Evolutionary conservation across 2,113 vertebrate genomes (phyloP), one percentile per base, ranked within the genome.

Genomic region (Grantiella picta): DNA sequence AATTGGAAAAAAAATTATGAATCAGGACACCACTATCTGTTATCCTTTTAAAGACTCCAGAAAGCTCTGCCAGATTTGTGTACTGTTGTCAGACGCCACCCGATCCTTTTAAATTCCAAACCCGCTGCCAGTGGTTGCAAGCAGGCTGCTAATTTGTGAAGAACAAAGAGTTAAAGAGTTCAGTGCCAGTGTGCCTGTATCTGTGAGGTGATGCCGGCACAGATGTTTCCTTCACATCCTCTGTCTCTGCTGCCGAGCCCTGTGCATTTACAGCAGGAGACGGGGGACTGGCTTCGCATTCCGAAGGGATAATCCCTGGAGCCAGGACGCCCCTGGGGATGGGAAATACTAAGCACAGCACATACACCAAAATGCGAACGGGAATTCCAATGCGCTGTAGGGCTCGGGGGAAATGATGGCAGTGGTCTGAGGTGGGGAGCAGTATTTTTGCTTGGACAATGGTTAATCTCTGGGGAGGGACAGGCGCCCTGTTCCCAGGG

Each of bases 361-460:
- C 5, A 0, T 18, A 7, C 5, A 45, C 12, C 24, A 31, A 52
- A 18, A 22, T 1, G 17, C 1, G 0, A 33, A 23, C 14, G 15
- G 45, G 22, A 12, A 31, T 53, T 53, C 21, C 56, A 4, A 16
- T 7, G 40, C 2, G 1, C 9, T 2, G 59, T 4, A 31, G 20
- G 31, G 63, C 24, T n/a, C 7, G 87, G 25, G 25, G 11, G n/a
- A 12, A 28, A 7, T 0, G 5, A 0, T 1, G 33, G 6, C 22
- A 3, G 49, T 1, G 36, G 4, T 28, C 23, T 7, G 61, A 14
- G 29, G 3, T 1, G 16, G 7, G 22, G 11, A 56, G 25, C 31
- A n/a, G 18, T 6, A 24, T 15, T 27, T 24, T 24, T 8, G 36
- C 45, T 45, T 0, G 24, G 44, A 1, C 7, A 1, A 0, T 2